Evolutionary conservation across 2,113 vertebrate species (phyloP).

Genomic region (Xenotilapia flavipinnis): DNA sequence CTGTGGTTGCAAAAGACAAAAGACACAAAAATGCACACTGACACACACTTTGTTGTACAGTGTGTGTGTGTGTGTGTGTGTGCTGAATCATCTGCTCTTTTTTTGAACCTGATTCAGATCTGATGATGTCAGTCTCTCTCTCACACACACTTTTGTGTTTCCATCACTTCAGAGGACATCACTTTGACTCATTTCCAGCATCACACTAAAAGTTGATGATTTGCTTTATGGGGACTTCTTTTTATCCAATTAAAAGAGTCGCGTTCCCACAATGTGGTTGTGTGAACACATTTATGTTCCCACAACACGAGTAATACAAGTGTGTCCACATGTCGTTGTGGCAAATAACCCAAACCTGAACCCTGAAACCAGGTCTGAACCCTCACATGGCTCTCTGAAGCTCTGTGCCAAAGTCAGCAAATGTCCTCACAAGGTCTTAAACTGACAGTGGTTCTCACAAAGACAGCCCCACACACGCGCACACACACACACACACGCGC

Average conservation of each 20-base stretch:
- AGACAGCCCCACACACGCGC: not conserved
- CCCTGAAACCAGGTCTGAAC: not conserved
- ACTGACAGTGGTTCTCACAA: not conserved
- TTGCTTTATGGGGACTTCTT: not conserved
- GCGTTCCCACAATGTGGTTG: not conserved
- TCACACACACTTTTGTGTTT: not conserved
- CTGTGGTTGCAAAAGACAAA: not conserved
- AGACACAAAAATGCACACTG: not conserved
- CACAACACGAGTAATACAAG: not conserved
- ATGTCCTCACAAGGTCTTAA: not conserved
- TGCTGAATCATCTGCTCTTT: not conserved
- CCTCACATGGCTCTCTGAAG: not conserved
- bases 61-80: not conserved
- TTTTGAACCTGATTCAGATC: slow-evolving; percentile 1
- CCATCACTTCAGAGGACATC: not conserved
- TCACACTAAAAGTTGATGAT: not conserved
- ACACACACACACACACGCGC: not conserved
- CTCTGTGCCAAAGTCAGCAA: not conserved
- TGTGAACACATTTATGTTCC: not conserved
- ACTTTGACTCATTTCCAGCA: not conserved
- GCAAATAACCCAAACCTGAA: not conserved
- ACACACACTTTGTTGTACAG: not conserved
- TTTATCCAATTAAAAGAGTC: not conserved
- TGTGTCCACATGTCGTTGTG: not conserved
- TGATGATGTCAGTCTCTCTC: slow-evolving; percentile 14